Base-by-base conservation (phyloP, 1,140 invertebrate species). In the Brachionus rotundiformis region DNA sequence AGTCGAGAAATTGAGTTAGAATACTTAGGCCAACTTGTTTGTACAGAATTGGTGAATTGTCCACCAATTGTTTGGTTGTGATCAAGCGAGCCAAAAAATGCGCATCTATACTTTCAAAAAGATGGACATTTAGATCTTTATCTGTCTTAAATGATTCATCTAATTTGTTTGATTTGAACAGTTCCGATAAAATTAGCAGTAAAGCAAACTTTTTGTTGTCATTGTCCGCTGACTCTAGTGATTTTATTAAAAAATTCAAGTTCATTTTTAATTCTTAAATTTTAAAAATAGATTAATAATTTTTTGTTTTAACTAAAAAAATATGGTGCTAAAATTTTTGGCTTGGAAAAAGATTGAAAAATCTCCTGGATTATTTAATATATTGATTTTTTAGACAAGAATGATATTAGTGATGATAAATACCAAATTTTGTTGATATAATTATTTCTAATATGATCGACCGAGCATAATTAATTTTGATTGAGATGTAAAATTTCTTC, bases 171-270 rank as follows among this genome's bases (percentile, higher is more conserved):
- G 59, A 25, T 79, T 79, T 79, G 3, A 79, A 36, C 1, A 79
- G n/a, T 11, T 79, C 47, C 13, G 76, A 54, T 3, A 79, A 13
- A 16, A 79, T 79, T 8, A 79, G 27, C 27, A 79, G 33, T 19
- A 79, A 41, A 39, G 76, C 76, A 19, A 79, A 79, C 19, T 79
- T 79, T 61, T 79, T 63, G 23, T 54, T 79, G 36, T 79, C 76
- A n/a, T 54, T 79, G 11, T 79, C 47, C 16, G 33, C 76, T 8
- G 19, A 59, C 41, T 79, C 47, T 6, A 79, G n/a, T 25, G 47
- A 79, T 23, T 73, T 73, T 3, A 73, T 44, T 8, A 73, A 29
- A 44, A 44, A 10, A 13, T 73, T 23, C 19, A 73, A 31, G 36
- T 73, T 73, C 68, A 73, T 73, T 73, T 73, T 73, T 11, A 39